Evolutionary conservation across 2,113 vertebrate species (phyloP).

Genomic region (Peromyscus leucopus): DNA sequence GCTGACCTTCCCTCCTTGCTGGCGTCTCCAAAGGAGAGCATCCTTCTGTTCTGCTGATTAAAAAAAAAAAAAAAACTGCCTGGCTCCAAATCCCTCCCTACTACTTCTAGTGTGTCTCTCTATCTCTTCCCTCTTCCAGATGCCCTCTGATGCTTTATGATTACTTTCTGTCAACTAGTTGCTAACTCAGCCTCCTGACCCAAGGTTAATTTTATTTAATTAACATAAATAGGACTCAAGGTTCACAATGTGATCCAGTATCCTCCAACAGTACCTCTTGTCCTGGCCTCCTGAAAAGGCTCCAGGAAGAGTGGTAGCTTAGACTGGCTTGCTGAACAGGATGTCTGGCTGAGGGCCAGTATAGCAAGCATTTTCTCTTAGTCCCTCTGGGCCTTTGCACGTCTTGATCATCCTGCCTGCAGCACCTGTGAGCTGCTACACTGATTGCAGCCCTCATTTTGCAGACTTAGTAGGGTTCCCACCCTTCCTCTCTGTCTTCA

Average conservation of each 20-base stretch:
- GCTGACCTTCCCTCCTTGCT: not conserved
- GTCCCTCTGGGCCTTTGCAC: not conserved
- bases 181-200: not conserved
- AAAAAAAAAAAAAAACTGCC: not conserved
- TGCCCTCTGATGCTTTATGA: not conserved
- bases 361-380: not conserved
- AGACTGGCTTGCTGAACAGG: not conserved
- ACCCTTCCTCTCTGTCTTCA: not conserved
- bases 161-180: not conserved
- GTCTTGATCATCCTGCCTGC: not conserved
- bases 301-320: not conserved
- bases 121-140: not conserved
- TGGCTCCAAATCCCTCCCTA: not conserved
- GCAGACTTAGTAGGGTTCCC: not conserved
- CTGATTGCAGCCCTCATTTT: not conserved
- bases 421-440: not conserved
- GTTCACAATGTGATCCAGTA: not conserved
- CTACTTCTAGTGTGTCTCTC: not conserved
- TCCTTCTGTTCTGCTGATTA: not conserved
- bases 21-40: not conserved
- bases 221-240: not conserved
- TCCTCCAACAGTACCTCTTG: not conserved
- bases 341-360: not conserved
- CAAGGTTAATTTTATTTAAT: not conserved
- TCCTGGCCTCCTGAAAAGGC: not conserved